Evolutionary conservation across 2,797 vertebrate species (phyloP).

Genomic region (Platyrinchus mystaceus): DNA sequence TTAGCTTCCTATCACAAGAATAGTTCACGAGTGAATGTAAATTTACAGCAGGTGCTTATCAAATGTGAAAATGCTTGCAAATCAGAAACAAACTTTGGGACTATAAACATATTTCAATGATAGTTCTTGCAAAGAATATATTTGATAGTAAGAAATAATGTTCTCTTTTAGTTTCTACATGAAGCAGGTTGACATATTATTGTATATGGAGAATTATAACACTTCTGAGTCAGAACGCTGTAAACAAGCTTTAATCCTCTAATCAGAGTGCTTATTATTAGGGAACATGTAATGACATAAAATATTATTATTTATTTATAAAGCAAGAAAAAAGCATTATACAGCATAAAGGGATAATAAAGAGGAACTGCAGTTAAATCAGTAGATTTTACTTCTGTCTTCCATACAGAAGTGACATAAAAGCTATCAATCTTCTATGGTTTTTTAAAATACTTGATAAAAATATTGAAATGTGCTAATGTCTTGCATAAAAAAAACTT

Average conservation of each 20-base stretch:
- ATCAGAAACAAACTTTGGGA: constrained; percentile 71
- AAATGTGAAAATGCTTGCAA: constrained; percentile 74
- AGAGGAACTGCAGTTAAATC: background rate
- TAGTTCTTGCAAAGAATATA: constrained; percentile 48
- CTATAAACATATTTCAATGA: constrained; percentile 66
- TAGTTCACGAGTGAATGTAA: constrained; percentile 63
- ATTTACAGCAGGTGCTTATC: constrained; percentile 77
- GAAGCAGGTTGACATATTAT: background rate
- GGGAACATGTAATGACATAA: background rate
- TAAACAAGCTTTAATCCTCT: background rate
- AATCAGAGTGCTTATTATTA: constrained; percentile 9
- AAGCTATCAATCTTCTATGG: background rate
- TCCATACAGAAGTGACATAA: background rate
- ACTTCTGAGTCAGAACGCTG: background rate
- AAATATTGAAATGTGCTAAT: background rate
- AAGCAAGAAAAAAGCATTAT: background rate
- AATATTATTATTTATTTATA: background rate
- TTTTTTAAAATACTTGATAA: background rate
- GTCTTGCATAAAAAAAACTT: background rate
- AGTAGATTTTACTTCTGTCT: background rate
- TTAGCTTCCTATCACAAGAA: constrained; percentile 53
- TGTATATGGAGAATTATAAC: background rate
- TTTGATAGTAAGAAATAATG: constrained; percentile 20
- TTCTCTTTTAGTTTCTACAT: constrained; percentile 3
- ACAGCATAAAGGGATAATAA: background rate